phyloP scores from a whole-genome alignment of 2,797 vertebrate genomes.

The Sciurus carolinensis region DNA sequence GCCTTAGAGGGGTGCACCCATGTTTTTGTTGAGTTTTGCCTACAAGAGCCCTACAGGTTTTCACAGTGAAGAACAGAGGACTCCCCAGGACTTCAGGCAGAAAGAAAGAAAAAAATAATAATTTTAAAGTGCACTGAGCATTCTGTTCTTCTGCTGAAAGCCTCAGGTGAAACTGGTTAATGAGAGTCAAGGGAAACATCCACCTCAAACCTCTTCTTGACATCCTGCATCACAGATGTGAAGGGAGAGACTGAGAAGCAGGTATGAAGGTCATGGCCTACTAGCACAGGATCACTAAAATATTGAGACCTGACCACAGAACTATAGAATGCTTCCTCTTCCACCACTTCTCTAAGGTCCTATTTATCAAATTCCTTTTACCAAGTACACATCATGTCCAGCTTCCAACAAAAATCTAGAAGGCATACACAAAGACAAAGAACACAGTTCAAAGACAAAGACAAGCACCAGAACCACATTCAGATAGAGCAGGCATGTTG shows the following conservation, averaged over 20 bases:
- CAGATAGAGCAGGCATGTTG: background rate
- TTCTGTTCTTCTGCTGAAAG: background rate
- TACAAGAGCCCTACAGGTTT: background rate
- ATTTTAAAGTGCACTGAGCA: background rate
- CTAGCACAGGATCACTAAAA: background rate
- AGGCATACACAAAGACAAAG: background rate
- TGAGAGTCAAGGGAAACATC: background rate
- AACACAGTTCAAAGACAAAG: background rate
- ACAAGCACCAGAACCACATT: background rate
- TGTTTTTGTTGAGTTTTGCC: background rate
- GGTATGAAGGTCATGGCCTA: background rate
- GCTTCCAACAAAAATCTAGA: background rate
- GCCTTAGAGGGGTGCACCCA: fast-evolving
- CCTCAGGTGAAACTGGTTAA: background rate
- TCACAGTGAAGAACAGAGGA: background rate
- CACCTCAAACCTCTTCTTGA: background rate
- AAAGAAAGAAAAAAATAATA: no score
- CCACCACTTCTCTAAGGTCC: background rate
- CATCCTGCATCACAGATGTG: no score
- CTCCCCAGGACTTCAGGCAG: background rate
- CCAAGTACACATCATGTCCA: background rate
- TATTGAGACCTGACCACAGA: background rate
- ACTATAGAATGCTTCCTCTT: background rate
- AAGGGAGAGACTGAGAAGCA: background rate
- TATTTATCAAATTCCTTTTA: background rate